A percentile compares a stretch with the other conserved stretches of the same genome.
Evolutionary conservation across 2,797 vertebrate genomes (phyloP).

Genomic region (Tarsius wallacei): DNA sequence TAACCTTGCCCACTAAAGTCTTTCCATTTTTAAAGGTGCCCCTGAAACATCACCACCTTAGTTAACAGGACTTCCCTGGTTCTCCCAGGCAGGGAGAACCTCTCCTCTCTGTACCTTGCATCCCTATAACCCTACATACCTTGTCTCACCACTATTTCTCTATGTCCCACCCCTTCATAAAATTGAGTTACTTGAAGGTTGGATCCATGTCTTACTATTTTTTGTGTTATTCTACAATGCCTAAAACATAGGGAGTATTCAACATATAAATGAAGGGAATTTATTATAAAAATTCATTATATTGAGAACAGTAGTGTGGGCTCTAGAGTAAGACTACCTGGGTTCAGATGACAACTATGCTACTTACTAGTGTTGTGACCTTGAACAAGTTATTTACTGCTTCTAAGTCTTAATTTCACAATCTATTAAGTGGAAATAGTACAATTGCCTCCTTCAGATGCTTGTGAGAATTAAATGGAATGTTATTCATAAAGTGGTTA

Average conservation of each 20-base stretch:
- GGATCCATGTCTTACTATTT: not conserved
- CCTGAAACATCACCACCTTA: not conserved
- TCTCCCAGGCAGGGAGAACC: not conserved
- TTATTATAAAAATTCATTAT: not conserved
- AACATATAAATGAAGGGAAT: not conserved
- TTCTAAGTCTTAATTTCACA: conserved; percentile 21
- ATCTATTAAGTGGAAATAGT: not conserved
- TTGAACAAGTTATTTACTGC: not conserved
- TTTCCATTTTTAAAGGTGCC: not conserved
- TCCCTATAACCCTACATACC: not conserved
- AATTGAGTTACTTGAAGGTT: not conserved
- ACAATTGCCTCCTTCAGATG: not conserved
- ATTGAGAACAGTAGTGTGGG: not conserved
- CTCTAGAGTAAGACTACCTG: not conserved
- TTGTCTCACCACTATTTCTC: not conserved
- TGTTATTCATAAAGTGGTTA: not conserved
- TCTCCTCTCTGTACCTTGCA: not conserved
- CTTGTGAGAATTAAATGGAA: not conserved
- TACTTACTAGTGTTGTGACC: not conserved
- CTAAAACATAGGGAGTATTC: not conserved
- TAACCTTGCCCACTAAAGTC: not conserved
- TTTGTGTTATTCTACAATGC: not conserved
- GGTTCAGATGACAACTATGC: not conserved
- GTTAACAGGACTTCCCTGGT: not conserved
- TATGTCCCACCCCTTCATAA: not conserved